A percentile compares a stretch with the other conserved stretches of the same genome.
phyloP scores from a whole-genome alignment of 2,113 vertebrate genomes.

The Rhinogobius similis region DNA sequence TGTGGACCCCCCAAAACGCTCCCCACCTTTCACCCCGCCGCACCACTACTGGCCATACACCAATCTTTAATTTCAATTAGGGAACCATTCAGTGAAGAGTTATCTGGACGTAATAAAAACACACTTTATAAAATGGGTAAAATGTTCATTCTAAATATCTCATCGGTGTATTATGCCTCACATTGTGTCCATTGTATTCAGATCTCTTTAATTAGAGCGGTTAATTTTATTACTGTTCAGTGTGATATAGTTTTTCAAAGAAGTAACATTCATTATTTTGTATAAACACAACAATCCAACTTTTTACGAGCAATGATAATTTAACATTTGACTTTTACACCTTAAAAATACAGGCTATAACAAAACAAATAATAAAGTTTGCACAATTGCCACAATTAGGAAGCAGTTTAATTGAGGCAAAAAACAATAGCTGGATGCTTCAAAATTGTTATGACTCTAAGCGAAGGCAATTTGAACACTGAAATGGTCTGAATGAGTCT shows the following conservation, averaged over 20 bases:
- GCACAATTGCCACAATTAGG: too few relatives aligned
- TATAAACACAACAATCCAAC: not conserved
- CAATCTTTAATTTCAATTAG: slow-evolving; percentile 56
- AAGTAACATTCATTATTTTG: not conserved
- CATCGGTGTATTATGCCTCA: not conserved
- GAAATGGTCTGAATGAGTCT: not conserved
- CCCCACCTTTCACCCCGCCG: slow-evolving; percentile 41
- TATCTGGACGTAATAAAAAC: slow-evolving; percentile 26
- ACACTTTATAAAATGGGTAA: slow-evolving; percentile 7
- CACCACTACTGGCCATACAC: slow-evolving; percentile 40
- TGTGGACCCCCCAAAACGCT: slow-evolving; percentile 56
- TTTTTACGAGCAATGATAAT: not conserved
- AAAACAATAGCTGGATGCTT: not conserved
- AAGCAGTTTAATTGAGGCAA: not conserved
- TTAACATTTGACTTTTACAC: not conserved
- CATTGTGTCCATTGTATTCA: not conserved
- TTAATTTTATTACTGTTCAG: not conserved
- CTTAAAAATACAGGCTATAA: too few relatives aligned
- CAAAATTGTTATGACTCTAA: not conserved
- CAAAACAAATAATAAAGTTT: not conserved
- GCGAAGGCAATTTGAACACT: not conserved
- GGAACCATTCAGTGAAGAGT: slow-evolving; percentile 12
- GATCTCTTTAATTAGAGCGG: slow-evolving; percentile 3
- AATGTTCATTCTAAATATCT: not conserved
- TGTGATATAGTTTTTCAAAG: not conserved